Base-by-base conservation (phyloP, 2,113 vertebrate species). In the Xiphophorus couchianus region DNA sequence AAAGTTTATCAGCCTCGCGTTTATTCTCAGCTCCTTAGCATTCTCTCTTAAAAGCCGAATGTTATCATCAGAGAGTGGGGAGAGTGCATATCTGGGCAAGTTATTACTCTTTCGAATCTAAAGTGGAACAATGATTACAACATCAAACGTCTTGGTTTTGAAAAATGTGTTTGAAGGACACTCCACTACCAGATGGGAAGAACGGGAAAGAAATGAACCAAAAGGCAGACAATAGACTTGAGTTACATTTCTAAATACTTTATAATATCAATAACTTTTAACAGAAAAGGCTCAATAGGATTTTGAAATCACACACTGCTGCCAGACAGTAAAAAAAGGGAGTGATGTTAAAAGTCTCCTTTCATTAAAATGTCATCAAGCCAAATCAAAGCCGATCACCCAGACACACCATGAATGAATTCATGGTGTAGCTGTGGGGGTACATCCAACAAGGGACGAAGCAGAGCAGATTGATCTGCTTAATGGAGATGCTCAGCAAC, bases 1-100 rank as follows among this genome's bases (percentile, higher is more conserved):
- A 27, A 60, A 80, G 71, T 88, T 91, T 74, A 89, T 86, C 84
- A 83, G 78, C 73, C 69, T 28, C 30, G 48, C 29, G 65, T 77
- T 84, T 64, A 73, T 70, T 75, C 73, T 71, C 68, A 67, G 71
- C 69, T 80, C 80, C 70, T 84, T 64, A 79, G 64, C 30, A 68
- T 75, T 78, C 67, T 74, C 37, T 74, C 51, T 29, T 66, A 66
- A 30, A 78, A 28, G 33, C 29, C 4, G 0, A 63, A 73, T 62
- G 5, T 70, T 81, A 37, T 78, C 30, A 72, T 76, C 61, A 37
- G 48, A 51, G 17, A 62, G 30, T 39, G 60, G 27, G 39, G 65
- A 39, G 29, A 25, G 10, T 42, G 17, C 13, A 27, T 35, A 58
- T 71, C 51, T 58, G 68, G 66, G 74, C 74, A 68, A 39, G 62